phyloP scores from a whole-genome alignment of 2,888 invertebrate genomes.

The Oxyscelio sp. region DNA sequence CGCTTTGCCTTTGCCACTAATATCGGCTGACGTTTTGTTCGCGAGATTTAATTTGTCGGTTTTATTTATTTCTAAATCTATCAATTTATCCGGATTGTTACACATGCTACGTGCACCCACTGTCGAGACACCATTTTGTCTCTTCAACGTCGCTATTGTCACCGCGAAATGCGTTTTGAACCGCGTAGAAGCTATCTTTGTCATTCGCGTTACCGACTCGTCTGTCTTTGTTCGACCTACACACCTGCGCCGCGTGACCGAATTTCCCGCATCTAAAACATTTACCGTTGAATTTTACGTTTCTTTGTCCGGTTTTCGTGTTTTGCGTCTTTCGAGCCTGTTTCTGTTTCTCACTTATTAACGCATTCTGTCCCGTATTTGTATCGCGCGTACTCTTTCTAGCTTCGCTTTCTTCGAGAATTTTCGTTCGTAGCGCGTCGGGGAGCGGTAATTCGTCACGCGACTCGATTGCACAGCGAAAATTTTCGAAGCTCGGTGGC shows the following conservation, averaged over 20 bases:
- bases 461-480: too few relatives aligned
- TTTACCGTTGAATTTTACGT: background rate
- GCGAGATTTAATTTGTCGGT: background rate
- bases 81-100: background rate
- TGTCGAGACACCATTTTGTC: background rate
- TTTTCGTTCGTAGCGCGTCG: conserved; percentile 71
- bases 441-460: conserved; percentile 68
- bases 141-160: background rate
- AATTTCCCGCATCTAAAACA: background rate
- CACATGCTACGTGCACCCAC: background rate
- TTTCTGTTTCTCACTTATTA: background rate
- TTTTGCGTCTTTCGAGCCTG: background rate
- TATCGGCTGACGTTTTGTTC: background rate
- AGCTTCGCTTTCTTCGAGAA: conserved; percentile 64
- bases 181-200: background rate
- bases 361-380: background rate
- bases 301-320: background rate
- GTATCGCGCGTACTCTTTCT: conserved; percentile 6
- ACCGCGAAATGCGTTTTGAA: background rate
- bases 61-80: background rate
- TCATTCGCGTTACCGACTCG: background rate
- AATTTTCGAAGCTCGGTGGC: too few relatives aligned
- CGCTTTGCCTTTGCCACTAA: background rate
- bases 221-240: background rate
- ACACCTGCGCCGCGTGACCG: background rate